These are phyloP conservation scores for Cephalopterus ornatus DNA, from an alignment of 2,113 vertebrate genomes.

Conservation along the genomic window DNA sequence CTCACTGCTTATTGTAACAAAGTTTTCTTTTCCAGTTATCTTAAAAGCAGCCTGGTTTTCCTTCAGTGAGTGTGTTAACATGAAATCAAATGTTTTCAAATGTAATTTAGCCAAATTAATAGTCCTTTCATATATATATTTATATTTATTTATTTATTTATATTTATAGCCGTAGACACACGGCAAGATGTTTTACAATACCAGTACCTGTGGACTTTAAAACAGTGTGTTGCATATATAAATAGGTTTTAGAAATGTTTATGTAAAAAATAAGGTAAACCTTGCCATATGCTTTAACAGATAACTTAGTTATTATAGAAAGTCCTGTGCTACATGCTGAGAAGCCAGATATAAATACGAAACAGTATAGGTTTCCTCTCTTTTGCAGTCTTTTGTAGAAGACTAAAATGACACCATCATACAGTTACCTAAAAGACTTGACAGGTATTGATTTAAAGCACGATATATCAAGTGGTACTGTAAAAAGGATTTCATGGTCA, in stretches of 20 bases:
- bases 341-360: conserved; percentile 62
- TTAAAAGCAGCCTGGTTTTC: background rate
- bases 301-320: conserved; percentile 38
- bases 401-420: conserved; percentile 72
- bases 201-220: background rate
- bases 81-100: background rate
- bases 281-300: conserved; percentile 39
- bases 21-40: background rate
- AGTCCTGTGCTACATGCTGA: conserved; percentile 34
- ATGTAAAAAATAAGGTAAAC: conserved; percentile 43
- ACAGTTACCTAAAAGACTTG: conserved; percentile 73
- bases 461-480: conserved; percentile 73
- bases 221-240: conserved; percentile 1
- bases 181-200: background rate
- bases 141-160: background rate
- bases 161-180: background rate
- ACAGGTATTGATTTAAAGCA: conserved; percentile 77
- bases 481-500: conserved; percentile 80
- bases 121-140: background rate
- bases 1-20: background rate
- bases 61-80: background rate
- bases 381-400: conserved; percentile 62
- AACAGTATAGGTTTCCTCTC: conserved; percentile 49
- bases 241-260: conserved; percentile 13
- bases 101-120: background rate